These are phyloP conservation scores for Leucoma salicis DNA, from an alignment of 2,888 invertebrate species.

Conservation along the genomic window DNA sequence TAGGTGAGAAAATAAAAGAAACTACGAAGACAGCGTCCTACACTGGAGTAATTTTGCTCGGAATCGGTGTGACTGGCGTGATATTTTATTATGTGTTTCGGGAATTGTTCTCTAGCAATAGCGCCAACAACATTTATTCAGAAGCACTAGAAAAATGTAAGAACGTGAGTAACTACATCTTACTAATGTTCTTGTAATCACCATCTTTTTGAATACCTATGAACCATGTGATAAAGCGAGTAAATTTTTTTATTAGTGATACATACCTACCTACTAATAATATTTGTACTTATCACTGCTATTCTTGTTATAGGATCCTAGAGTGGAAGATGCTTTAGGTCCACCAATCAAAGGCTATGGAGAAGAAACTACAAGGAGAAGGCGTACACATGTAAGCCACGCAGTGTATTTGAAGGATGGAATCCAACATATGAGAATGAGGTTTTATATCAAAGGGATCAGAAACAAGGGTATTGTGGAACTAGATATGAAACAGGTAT, in stretches of 20 bases:
- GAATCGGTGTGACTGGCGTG: slow-evolving; percentile 90
- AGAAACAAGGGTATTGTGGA: slow-evolving; percentile 92
- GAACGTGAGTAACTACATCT: slow-evolving; percentile 63
- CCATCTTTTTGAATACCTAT: not conserved
- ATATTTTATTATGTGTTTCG: slow-evolving; percentile 92
- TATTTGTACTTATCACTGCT: no score
- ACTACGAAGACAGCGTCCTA: slow-evolving; percentile 95
- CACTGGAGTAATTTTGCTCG: slow-evolving; percentile 89
- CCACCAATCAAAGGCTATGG: slow-evolving; percentile 94
- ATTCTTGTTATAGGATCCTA: slow-evolving; percentile 84
- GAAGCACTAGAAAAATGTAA: slow-evolving; percentile 89
- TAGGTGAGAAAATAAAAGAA: slow-evolving; percentile 92
- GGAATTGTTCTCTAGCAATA: slow-evolving; percentile 94
- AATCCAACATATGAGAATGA: slow-evolving; percentile 91
- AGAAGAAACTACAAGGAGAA: slow-evolving; percentile 91
- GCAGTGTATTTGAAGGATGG: slow-evolving; percentile 88
- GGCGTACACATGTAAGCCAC: slow-evolving; percentile 93
- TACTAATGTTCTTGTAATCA: no score
- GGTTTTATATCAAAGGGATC: slow-evolving; percentile 93
- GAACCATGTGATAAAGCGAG: no score
- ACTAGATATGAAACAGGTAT: slow-evolving; percentile 92
- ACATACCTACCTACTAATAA: no score
- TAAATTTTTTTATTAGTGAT: no score
- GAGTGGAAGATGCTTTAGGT: slow-evolving; percentile 92
- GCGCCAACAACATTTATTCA: slow-evolving; percentile 92